A percentile compares a stretch with the other conserved stretches of the same genome.
These are phyloP conservation scores for Coluber constrictor DNA, from an alignment of 2,797 vertebrate species.

Conservation along the genomic window DNA sequence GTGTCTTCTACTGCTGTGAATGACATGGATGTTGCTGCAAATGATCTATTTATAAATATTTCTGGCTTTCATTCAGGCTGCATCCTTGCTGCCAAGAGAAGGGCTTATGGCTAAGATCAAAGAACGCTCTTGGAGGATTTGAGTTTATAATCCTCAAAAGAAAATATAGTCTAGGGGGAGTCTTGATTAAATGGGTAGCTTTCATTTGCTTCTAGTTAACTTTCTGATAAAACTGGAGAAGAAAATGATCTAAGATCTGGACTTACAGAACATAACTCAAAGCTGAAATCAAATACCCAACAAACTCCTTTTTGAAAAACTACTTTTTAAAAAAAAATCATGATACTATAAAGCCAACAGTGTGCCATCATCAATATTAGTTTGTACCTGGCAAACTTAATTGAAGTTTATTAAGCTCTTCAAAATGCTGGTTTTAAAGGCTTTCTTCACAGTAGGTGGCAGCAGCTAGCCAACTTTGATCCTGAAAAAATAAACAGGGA, in stretches of 20 bases:
- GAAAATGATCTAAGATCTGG: not conserved
- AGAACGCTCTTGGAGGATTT: not conserved
- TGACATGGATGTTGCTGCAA: not conserved
- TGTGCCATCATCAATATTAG: not conserved
- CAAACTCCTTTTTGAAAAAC: not conserved
- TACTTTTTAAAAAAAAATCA: not conserved
- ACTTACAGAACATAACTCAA: not conserved
- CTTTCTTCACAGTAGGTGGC: not conserved
- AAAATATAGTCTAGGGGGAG: slow-evolving; percentile 10
- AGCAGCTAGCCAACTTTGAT: not conserved
- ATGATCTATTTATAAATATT: rapidly evolving
- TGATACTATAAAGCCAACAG: not conserved
- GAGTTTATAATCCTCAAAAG: not conserved
- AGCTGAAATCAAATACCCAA: not conserved
- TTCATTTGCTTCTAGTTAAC: not conserved
- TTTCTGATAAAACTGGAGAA: not conserved
- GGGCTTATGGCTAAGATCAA: slow-evolving; percentile 4
- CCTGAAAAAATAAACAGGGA: not conserved
- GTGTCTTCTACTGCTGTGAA: slow-evolving; percentile 12
- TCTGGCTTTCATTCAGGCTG: not conserved
- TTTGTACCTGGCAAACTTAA: too few species aligned
- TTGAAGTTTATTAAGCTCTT: not conserved
- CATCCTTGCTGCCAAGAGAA: rapidly evolving
- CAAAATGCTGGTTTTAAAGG: not conserved
- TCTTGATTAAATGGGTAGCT: slow-evolving; percentile 12